Conservation (phyloP, 1,140 invertebrate species). For the Drosophila varians region DNA sequence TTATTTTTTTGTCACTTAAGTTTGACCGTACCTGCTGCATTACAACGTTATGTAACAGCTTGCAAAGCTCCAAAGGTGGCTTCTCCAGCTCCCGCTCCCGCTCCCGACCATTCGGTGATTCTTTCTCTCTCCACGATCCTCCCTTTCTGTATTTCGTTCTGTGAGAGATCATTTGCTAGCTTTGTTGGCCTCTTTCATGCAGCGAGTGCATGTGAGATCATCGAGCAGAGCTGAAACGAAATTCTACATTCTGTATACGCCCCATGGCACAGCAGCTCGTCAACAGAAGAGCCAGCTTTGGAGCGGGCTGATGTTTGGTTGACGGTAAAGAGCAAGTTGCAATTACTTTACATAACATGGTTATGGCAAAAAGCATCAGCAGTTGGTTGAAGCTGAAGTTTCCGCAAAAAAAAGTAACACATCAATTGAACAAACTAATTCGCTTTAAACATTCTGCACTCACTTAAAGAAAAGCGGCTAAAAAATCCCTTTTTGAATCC, state of each 20-base stretch:
- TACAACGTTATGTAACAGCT: conserved; percentile 61
- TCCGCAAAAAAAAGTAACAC: not conserved
- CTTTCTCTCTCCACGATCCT: not conserved
- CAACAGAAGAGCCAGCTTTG: conserved; percentile 15
- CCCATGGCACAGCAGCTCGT: conserved; percentile 61
- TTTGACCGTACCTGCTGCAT: conserved; percentile 78
- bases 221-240: conserved; percentile 47
- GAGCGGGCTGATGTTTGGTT: conserved; percentile 27
- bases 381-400: conserved; percentile 30
- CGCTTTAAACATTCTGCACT: not conserved
- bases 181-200: conserved; percentile 63
- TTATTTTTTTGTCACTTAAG: not conserved
- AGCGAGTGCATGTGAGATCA: conserved; percentile 77
- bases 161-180: conserved; percentile 45
- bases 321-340: conserved; percentile 68
- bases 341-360: conserved; percentile 77
- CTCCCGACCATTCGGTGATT: not conserved
- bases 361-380: conserved; percentile 51
- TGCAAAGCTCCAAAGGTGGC: conserved; percentile 47
- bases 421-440: not conserved
- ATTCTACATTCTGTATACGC: conserved; percentile 75
- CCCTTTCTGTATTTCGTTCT: not conserved
- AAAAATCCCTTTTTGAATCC: not conserved
- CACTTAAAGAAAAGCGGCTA: too few species aligned
- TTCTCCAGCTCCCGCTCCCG: conserved; percentile 9